phyloP scores from a whole-genome alignment of 2,113 vertebrate species.

The Bubo blakistoni region DNA sequence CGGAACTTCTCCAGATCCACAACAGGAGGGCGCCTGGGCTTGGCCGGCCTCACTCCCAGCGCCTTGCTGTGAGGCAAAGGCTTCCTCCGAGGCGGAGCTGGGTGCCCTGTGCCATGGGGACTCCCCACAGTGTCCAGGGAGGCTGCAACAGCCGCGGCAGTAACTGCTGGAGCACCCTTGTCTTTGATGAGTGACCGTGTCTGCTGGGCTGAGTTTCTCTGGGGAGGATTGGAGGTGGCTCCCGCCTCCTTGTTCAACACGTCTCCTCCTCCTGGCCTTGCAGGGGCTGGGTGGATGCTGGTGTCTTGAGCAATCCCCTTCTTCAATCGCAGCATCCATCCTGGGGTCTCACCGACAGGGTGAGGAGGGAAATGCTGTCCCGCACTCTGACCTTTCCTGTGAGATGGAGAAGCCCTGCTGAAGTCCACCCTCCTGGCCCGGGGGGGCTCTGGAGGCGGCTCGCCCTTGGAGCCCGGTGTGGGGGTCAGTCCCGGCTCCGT shows the following conservation, averaged over 20 bases:
- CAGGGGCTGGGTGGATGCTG: neutral
- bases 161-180: neutral
- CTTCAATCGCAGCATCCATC: neutral
- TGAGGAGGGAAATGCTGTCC: neutral
- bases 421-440: neutral
- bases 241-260: neutral
- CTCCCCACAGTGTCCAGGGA: slow-evolving; percentile 31
- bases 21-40: slow-evolving; percentile 74
- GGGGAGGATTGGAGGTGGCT: neutral
- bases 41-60: slow-evolving; percentile 64
- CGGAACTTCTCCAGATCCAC: slow-evolving; percentile 72
- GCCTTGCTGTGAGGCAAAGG: slow-evolving; percentile 55
- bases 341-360: accelerated
- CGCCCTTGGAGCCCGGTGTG: accelerated
- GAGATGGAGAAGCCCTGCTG: neutral
- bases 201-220: neutral
- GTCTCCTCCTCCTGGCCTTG: neutral
- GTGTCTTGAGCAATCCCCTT: neutral
- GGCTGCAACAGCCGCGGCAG: neutral
- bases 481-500: neutral
- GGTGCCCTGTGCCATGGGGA: neutral
- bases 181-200: neutral
- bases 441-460: neutral
- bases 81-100: slow-evolving; percentile 60
- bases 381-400: neutral